Conservation (phyloP, 2,888 invertebrate genomes). For the Philhelius pedissequus region DNA sequence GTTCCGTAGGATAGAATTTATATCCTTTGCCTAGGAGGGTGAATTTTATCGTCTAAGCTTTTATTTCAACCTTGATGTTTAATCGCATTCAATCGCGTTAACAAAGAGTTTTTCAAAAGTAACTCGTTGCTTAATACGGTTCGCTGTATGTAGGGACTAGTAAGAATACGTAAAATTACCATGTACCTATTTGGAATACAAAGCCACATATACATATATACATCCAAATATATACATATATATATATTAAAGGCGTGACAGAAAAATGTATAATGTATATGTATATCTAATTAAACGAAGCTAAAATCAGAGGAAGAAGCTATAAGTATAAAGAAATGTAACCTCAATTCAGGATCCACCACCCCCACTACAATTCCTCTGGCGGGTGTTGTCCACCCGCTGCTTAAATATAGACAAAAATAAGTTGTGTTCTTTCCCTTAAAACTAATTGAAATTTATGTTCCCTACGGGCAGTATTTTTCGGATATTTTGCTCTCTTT, state of each 20-base stretch:
- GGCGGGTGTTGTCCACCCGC: not conserved
- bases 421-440: slow-evolving; percentile 6
- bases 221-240: not conserved
- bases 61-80: not conserved
- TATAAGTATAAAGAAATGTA: not conserved
- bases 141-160: not conserved
- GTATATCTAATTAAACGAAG: not conserved
- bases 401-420: slow-evolving; percentile 4
- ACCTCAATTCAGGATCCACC: not conserved
- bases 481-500: not conserved
- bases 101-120: not conserved
- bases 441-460: slow-evolving; percentile 16
- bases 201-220: too few species aligned
- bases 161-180: not conserved
- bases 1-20: not conserved
- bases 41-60: not conserved
- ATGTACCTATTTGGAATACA: not conserved
- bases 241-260: not conserved
- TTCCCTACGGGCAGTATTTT: not conserved
- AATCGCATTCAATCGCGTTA: not conserved
- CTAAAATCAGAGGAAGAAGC: not conserved
- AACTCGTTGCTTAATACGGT: not conserved
- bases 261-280: too few species aligned
- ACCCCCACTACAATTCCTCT: not conserved
- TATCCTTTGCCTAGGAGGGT: not conserved